A percentile compares a stretch with the other conserved stretches of the same genome.
Conservation (phyloP, 1,140 invertebrate genomes). For the Centruroides vittatus region DNA sequence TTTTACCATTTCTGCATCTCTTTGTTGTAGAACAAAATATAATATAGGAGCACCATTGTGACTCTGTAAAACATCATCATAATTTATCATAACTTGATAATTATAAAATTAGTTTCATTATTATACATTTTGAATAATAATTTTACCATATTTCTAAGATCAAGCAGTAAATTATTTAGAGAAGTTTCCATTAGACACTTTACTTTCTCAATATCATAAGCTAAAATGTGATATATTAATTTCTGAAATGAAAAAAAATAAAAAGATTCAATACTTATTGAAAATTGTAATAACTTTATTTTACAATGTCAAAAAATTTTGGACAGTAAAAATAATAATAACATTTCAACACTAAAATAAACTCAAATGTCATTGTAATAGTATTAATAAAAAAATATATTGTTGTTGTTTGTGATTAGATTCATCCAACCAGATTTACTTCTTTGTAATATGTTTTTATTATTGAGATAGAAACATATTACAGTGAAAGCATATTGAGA, state of each 20-base stretch:
- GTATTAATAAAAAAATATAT: too few relatives aligned
- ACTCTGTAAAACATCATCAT: constrained; percentile 1
- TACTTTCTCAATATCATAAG: constrained; percentile 1
- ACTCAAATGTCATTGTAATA: too few relatives aligned
- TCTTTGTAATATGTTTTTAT: too few relatives aligned
- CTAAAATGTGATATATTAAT: constrained; percentile 7
- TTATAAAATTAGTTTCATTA: too few relatives aligned
- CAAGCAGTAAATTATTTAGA: constrained; percentile 1
- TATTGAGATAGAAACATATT: too few relatives aligned
- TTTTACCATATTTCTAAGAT: constrained; percentile 9
- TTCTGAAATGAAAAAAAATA: neutral
- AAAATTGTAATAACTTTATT: too few relatives aligned
- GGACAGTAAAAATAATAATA: too few relatives aligned
- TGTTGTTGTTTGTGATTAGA: too few relatives aligned
- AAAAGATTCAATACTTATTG: neutral
- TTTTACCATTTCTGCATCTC: constrained; percentile 1
- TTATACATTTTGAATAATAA: neutral
- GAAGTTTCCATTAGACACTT: neutral
- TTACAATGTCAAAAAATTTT: too few relatives aligned
- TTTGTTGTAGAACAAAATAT: constrained; percentile 7
- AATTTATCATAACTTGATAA: neutral
- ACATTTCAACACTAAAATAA: too few relatives aligned
- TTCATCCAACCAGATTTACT: too few relatives aligned
- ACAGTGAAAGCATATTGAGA: too few relatives aligned
- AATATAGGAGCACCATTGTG: constrained; percentile 10